Percentiles rank a stretch among this genome's conserved stretches.
phyloP scores from a whole-genome alignment of 2,113 vertebrate genomes.

The Cyanoramphus novaezelandiae region DNA sequence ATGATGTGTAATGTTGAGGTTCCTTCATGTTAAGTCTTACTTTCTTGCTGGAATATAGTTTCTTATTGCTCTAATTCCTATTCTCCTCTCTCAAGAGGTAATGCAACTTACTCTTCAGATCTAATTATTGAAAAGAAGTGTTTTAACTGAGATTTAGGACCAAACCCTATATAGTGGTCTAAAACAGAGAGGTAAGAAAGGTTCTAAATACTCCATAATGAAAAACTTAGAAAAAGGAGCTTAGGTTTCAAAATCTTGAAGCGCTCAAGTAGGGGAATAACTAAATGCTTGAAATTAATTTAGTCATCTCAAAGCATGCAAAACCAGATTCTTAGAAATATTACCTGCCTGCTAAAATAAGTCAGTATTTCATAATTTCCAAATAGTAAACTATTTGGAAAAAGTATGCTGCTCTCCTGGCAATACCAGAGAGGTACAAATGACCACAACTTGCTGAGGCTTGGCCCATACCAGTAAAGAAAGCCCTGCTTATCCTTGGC shows the following conservation, averaged over 20 bases:
- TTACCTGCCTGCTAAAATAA: conserved; percentile 14
- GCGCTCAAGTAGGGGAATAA: background rate
- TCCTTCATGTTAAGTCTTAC: background rate
- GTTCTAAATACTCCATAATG: background rate
- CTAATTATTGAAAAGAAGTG: background rate
- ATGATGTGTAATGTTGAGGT: background rate
- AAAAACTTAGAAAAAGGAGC: background rate
- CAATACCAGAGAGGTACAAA: background rate
- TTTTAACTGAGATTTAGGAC: background rate
- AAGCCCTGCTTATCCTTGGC: background rate
- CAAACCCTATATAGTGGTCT: background rate
- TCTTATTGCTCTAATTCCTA: background rate
- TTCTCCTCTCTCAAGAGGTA: background rate
- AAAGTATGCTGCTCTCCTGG: background rate
- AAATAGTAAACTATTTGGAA: background rate
- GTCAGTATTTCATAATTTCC: too few relatives aligned
- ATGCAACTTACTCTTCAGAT: background rate
- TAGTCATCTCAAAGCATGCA: background rate
- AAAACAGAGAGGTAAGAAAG: background rate
- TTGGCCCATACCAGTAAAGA: background rate
- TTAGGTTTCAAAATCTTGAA: background rate
- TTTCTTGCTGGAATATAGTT: background rate
- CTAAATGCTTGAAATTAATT: background rate
- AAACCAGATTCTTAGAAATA: conserved; percentile 18
- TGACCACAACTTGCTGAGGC: background rate